phyloP scores from a whole-genome alignment of 64 coral and sea anemone species.

The Montipora efflorescens region DNA sequence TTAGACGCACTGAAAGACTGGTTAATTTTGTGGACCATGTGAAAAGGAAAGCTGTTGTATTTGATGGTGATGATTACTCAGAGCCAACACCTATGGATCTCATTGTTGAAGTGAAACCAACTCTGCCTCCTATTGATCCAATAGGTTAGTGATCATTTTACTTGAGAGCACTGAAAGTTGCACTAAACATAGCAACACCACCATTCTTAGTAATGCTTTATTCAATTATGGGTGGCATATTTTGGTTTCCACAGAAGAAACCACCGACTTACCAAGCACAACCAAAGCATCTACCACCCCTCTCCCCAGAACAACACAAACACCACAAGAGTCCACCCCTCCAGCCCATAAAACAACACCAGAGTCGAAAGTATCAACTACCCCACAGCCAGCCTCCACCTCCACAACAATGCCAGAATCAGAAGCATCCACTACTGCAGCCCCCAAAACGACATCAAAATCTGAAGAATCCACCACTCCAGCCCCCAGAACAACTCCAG shows the following conservation, averaged over 20 bases:
- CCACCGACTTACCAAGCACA: neutral
- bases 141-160: neutral
- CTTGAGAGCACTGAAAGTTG: neutral
- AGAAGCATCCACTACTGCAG: neutral
- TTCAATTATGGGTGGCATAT: neutral
- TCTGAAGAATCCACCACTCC: neutral
- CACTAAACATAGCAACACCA: neutral
- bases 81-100: conserved; percentile 1
- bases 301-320: neutral
- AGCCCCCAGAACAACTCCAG: neutral
- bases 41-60: conserved; percentile 21
- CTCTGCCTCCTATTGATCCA: neutral
- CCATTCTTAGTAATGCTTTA: neutral
- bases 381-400: neutral
- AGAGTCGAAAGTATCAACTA: neutral
- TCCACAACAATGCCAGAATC: neutral
- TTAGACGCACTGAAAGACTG: neutral
- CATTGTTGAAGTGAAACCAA: conserved; percentile 4
- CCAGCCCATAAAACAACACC: conserved; percentile 4
- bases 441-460: neutral
- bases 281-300: neutral
- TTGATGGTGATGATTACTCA: conserved; percentile 68
- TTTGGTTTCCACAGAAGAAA: neutral
- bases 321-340: neutral
- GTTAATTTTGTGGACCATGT: conserved; percentile 16